phyloP scores from a whole-genome alignment of 2,113 vertebrate species.

The Seriola dumerili region DNA sequence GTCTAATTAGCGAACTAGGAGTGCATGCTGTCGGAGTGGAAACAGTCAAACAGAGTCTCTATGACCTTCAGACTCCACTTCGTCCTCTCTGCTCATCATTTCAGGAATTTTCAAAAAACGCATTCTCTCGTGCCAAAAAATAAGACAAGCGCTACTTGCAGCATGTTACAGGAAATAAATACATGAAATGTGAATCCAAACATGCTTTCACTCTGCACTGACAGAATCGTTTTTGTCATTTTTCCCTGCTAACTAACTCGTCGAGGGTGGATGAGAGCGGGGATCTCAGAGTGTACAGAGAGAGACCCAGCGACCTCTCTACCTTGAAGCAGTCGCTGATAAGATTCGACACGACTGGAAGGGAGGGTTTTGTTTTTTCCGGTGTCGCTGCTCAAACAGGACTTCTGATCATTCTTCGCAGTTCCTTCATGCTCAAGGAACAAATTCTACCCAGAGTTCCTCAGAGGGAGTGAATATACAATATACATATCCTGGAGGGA shows the following conservation, averaged over 20 bases:
- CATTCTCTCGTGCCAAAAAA: slow-evolving; percentile 28
- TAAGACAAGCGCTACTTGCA: slow-evolving; percentile 9
- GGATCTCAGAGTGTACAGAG: not conserved
- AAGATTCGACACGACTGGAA: slow-evolving; percentile 26
- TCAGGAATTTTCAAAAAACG: slow-evolving; percentile 52
- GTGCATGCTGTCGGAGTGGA: slow-evolving; percentile 53
- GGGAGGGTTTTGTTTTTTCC: slow-evolving; percentile 19
- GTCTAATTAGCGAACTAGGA: slow-evolving; percentile 35
- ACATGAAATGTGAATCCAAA: slow-evolving; percentile 23
- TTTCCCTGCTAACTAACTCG: slow-evolving; percentile 14
- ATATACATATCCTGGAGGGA: slow-evolving; percentile 28
- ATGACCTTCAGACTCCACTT: not conserved
- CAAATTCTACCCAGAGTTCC: slow-evolving; percentile 40
- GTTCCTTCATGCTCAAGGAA: slow-evolving; percentile 62
- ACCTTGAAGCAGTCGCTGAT: slow-evolving; percentile 40
- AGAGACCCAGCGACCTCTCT: slow-evolving; percentile 7
- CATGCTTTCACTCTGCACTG: slow-evolving; percentile 35
- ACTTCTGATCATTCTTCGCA: slow-evolving; percentile 27
- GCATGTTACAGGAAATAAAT: slow-evolving; percentile 42
- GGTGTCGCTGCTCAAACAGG: not conserved
- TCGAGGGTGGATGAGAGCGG: not conserved
- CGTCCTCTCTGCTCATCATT: not conserved
- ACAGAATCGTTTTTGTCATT: slow-evolving; percentile 49
- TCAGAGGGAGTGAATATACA: slow-evolving; percentile 40
- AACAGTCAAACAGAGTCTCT: not conserved